Base-by-base conservation (phyloP, 2,797 vertebrate species). In the Chrosomus eos region DNA sequence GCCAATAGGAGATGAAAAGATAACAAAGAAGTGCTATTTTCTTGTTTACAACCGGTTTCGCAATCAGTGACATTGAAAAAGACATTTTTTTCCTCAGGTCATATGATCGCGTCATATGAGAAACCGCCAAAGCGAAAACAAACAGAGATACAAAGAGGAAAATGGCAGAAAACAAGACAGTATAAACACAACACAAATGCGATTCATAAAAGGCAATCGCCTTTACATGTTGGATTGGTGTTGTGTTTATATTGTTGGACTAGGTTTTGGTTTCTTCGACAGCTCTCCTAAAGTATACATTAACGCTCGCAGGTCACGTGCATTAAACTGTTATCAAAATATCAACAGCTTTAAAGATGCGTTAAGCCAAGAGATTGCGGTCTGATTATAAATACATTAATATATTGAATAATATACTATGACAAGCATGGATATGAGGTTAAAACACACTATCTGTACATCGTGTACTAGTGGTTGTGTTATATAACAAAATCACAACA, bases 101-200 rank as follows among this genome's bases (percentile, higher is more conserved):
- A 84, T 71, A 84, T 84, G 74, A 84, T 66, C 66, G 14, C 3
- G 53, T 78, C 74, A 84, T 78, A 84, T 84, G 75, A 68, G 75
- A 79, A 60, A 26, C 64, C 13, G 21, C 21, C 28, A 40, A 26
- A 38, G n/a, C 33, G 51, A 62, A 51, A 71, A 79, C 58, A n/a
- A 72, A 70, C 82, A 36, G 28, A 36, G 28, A 36, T n/a, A 23
- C 8, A 43, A 36, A 55, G n/a, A 45, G 11, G 21, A 53, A 28
- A 28, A 70, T 13, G n/a, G 6, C 6, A 28, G 26, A 77, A 31
- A 68, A 83, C 2, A 55, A 13, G 18, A 48, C 1, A 13, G 36
- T 60, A 26, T 26, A 75, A 60, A 77, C n/a, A 58, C 51, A 8
- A 13, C 4, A 33, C 19, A 36, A 36, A 33, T 36, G 2, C 62